Evolutionary conservation across 2,797 vertebrate species (phyloP), one percentile per base, ranked within the genome.

Genomic region (Cyprinella venusta): DNA sequence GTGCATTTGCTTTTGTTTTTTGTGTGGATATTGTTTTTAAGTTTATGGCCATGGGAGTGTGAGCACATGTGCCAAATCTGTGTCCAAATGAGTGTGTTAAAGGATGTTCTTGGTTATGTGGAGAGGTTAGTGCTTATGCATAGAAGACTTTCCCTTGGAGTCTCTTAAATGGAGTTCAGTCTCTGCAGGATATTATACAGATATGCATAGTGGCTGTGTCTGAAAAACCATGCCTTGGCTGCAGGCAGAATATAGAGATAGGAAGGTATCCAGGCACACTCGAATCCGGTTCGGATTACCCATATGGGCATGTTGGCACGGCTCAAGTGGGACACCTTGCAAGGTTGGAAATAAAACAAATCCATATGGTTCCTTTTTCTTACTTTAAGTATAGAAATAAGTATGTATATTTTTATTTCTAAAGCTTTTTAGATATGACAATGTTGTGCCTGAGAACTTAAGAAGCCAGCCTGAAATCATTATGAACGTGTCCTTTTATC

Each of bases 101-200:
- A 79, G 68, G 59, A 48, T 83, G 45, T 9, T 38, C 1, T 33
- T 72, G 80, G 72, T 67, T 26, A 52, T 84, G 24, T 76, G 78
- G 83, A 65, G 61, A 83, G 85, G 82, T 18, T 0, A 87, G 86
- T 76, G 77, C 24, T 30, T 48, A 21, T 64, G 33, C 50, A 56
- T 74, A 38, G 19, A 74, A 15, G 5, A 16, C 16, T 77, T 77
- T 45, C 40, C 24, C 9, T 6, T 12, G 24, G 59, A 33, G 24
- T 33, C 42, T 64, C 18, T 50, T 65, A 65, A 80, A 90, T 85
- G 85, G 83, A 81, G 42, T 64, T 78, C 26, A 21, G 59, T 78
- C 59, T 65, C 76, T 48, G 16, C 26, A 48, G 59, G 59, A 42
- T 64, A 63, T 48, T 16, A 77, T 3, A 48, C 76, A 48, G 42